Percentiles rank a stretch among this genome's conserved stretches.
phyloP scores from a whole-genome alignment of 2,113 vertebrate species.

The Gallinago undulata region DNA sequence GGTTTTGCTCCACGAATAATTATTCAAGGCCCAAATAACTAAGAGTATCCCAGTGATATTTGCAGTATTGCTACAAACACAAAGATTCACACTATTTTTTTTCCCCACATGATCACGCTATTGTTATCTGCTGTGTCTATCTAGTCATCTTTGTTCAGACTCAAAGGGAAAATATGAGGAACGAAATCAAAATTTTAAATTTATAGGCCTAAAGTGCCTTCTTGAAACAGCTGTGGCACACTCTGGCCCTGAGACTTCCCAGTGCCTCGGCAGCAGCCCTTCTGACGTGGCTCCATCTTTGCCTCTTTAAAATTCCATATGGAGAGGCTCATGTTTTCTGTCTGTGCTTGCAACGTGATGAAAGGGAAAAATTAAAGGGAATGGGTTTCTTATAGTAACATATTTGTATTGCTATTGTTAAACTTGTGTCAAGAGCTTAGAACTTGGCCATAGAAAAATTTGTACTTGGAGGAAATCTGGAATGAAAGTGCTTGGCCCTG shows the following conservation, averaged over 20 bases:
- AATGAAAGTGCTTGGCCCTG: not conserved
- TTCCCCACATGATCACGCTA: not conserved
- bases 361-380: conserved; percentile 28
- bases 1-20: not conserved
- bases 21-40: not conserved
- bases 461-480: conserved; percentile 2
- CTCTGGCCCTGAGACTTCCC: not conserved
- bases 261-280: not conserved
- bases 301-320: conserved; percentile 16
- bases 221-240: not conserved
- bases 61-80: not conserved
- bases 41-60: not conserved
- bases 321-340: not conserved
- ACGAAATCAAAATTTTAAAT: not conserved
- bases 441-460: not conserved
- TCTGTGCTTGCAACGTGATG: not conserved
- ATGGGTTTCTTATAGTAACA: not conserved
- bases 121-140: not conserved
- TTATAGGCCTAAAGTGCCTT: not conserved
- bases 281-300: not conserved
- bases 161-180: not conserved
- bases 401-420: conserved; percentile 8
- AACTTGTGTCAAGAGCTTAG: not conserved
- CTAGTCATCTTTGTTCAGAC: not conserved
- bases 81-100: not conserved